Percentiles rank a stretch among this genome's conserved stretches.
phyloP scores from a whole-genome alignment of 2,797 vertebrate genomes.

The Apodemus agrarius region DNA sequence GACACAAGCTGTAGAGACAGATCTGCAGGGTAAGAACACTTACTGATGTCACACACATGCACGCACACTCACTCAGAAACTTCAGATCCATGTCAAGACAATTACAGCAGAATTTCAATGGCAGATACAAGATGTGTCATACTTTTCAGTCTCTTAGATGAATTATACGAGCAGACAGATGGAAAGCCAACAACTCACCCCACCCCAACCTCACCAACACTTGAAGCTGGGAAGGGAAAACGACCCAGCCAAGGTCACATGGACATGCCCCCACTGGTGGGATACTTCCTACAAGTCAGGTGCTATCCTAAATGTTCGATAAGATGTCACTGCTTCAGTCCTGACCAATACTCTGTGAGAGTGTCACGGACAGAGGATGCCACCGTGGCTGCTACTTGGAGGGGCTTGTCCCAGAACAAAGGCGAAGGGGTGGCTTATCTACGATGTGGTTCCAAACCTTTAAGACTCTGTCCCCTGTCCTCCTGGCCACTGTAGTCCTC shows the following conservation, averaged over 20 bases:
- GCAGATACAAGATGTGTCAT: neutral
- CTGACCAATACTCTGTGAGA: neutral
- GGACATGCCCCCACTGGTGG: neutral
- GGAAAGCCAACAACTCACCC: neutral
- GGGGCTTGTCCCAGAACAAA: neutral
- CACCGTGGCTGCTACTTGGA: accelerated
- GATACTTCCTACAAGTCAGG: accelerated
- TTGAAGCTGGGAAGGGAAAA: neutral
- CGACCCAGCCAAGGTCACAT: neutral
- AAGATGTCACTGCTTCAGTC: neutral
- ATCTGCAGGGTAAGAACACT: neutral
- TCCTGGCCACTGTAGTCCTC: accelerated
- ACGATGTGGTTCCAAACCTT: neutral
- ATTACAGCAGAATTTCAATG: neutral
- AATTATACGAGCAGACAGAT: neutral
- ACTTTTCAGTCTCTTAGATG: too few species aligned
- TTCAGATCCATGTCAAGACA: neutral
- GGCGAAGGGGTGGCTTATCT: neutral
- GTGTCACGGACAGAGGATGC: neutral
- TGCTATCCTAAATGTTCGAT: neutral
- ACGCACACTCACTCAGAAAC: neutral
- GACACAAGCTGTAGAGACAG: neutral
- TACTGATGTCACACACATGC: neutral
- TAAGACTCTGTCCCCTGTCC: neutral
- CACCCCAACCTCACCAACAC: neutral